Evolutionary conservation across 2,797 vertebrate species (phyloP).

Genomic region (Esox lucius): DNA sequence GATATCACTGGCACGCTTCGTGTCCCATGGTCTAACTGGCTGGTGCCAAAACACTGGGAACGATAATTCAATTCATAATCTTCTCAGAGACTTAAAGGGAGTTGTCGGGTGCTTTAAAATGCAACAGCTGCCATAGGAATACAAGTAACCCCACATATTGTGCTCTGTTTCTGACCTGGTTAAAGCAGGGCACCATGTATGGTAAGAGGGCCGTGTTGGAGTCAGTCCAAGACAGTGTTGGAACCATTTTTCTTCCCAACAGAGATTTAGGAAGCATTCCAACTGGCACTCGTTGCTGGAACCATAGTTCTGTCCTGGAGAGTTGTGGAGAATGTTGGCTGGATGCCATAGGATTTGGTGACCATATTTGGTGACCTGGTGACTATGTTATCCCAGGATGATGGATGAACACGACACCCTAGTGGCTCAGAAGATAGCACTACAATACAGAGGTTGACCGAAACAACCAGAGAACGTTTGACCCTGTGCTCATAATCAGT

Average conservation of each 20-base stretch:
- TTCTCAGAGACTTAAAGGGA: constrained; percentile 27
- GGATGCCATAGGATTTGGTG: background rate
- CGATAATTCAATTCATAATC: constrained; percentile 38
- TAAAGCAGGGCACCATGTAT: background rate
- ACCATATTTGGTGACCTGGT: background rate
- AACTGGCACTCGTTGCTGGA: background rate
- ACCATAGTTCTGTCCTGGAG: background rate
- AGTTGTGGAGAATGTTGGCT: background rate
- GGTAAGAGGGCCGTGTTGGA: background rate
- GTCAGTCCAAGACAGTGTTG: background rate
- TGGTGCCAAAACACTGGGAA: constrained; percentile 28
- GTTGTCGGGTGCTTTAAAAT: background rate
- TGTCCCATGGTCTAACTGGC: constrained; percentile 36
- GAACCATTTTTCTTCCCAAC: background rate
- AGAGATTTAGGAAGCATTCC: background rate
- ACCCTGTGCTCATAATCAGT: background rate
- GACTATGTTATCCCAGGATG: background rate
- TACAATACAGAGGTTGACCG: background rate
- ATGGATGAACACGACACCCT: background rate
- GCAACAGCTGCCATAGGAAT: background rate
- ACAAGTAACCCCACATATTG: background rate
- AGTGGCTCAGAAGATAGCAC: background rate
- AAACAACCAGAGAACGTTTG: background rate
- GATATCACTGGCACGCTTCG: constrained; percentile 45
- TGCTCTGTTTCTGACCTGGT: background rate